Percentiles rank a stretch among this genome's conserved stretches.
phyloP scores from a whole-genome alignment of 1,140 invertebrate genomes.

The Lasioglossum baleicum region DNA sequence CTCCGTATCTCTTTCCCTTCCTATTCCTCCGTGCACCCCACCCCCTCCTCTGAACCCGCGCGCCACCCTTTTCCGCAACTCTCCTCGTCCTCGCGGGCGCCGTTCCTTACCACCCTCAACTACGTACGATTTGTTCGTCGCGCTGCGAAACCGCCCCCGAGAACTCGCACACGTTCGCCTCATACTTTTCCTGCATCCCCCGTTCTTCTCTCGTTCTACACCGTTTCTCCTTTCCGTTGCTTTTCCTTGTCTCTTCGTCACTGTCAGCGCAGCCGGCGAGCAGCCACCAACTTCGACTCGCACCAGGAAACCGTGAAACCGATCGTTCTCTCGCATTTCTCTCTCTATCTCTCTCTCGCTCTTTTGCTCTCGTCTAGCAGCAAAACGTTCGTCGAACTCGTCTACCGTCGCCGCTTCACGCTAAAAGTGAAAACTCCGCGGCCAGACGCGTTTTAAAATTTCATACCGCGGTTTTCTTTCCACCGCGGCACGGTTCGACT shows the following conservation, averaged over 20 bases:
- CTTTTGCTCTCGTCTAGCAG: background rate
- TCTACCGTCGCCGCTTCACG: background rate
- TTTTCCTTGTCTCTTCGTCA: constrained; percentile 22
- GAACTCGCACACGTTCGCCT: constrained; percentile 21
- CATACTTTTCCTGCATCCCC: background rate
- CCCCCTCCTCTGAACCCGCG: too few species aligned
- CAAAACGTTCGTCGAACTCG: background rate
- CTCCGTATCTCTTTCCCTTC: constrained; percentile 41
- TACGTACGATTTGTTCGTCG: constrained; percentile 36
- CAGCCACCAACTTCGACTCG: background rate
- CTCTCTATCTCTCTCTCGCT: too few species aligned
- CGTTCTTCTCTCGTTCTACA: too few species aligned
- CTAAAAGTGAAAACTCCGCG: background rate
- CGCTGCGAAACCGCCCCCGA: constrained; percentile 12
- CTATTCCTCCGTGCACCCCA: background rate
- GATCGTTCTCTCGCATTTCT: background rate
- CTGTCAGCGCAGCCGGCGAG: constrained; percentile 5
- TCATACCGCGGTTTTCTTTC: constrained; percentile 3
- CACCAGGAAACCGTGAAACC: background rate
- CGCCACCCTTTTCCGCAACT: too few species aligned
- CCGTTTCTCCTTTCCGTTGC: background rate
- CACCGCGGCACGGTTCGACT: too few species aligned
- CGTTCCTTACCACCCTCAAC: background rate
- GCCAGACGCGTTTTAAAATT: constrained; percentile 5
- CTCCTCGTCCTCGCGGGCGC: background rate